Percentiles rank a stretch among this genome's conserved stretches.
Evolutionary conservation across 2,888 invertebrate genomes (phyloP).

Genomic region (Polydrusus pterygomalis): DNA sequence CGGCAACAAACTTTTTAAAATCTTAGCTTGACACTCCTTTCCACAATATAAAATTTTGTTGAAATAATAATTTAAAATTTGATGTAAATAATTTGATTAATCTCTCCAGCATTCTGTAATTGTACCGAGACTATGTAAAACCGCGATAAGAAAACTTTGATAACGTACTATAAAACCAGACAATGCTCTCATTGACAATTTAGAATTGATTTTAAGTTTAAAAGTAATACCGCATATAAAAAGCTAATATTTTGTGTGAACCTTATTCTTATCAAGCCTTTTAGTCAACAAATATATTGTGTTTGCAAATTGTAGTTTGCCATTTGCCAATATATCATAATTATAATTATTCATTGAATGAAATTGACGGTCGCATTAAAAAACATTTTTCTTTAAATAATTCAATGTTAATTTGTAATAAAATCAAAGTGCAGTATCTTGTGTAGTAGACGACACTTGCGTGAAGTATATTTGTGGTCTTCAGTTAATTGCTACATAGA

Average conservation of each 20-base stretch:
- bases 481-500: not conserved
- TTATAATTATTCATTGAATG: not conserved
- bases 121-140: not conserved
- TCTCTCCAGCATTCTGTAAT: not conserved
- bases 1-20: no score
- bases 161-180: conserved; percentile 9
- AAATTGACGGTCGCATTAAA: not conserved
- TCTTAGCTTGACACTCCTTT: no score
- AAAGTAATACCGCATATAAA: not conserved
- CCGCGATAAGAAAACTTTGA: not conserved
- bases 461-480: not conserved
- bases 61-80: not conserved
- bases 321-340: no score
- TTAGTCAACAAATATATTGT: no score
- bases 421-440: not conserved
- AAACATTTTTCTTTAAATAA: not conserved
- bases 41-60: no score
- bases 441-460: not conserved
- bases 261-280: no score
- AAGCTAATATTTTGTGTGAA: no score
- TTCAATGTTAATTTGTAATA: not conserved
- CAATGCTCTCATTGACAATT: not conserved
- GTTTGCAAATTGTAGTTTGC: not conserved
- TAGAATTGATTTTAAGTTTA: conserved; percentile 6
- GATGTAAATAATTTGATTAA: not conserved